Evolutionary conservation across 2,797 vertebrate genomes (phyloP).

Genomic region (Sebastiscus albofasciatus): DNA sequence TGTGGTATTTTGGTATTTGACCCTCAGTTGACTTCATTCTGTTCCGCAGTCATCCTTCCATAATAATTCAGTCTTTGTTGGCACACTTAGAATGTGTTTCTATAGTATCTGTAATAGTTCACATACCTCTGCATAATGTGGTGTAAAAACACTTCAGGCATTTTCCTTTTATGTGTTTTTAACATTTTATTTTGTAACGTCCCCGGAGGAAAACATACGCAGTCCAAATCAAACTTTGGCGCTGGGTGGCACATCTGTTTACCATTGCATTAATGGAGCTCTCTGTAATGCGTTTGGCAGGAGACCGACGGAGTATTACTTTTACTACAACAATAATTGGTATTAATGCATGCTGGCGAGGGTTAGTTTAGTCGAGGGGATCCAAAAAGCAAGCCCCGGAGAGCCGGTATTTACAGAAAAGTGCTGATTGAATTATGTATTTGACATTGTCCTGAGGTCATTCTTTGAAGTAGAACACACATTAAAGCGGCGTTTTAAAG

Average conservation of each 20-base stretch:
- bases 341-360: conserved; percentile 69
- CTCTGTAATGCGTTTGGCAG: conserved; percentile 69
- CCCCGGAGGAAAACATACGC: conserved; percentile 48
- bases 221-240: conserved; percentile 59
- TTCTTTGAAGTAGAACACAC: neutral
- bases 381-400: conserved; percentile 29
- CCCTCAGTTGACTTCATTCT: conserved; percentile 47
- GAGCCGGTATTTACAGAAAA: conserved; percentile 12
- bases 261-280: conserved; percentile 74
- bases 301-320: conserved; percentile 51
- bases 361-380: conserved; percentile 37
- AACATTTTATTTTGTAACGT: conserved; percentile 57
- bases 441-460: neutral
- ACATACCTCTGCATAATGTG: conserved; percentile 18
- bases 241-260: conserved; percentile 76
- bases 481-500: neutral
- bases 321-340: conserved; percentile 67
- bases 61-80: conserved; percentile 26
- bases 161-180: conserved; percentile 41
- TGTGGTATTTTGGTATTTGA: conserved; percentile 53
- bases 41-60: conserved; percentile 5
- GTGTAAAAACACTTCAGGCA: conserved; percentile 41
- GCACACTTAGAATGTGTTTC: neutral
- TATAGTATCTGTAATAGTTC: conserved; percentile 18
- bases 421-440: conserved; percentile 5